Base-by-base conservation (phyloP, 2,888 invertebrate species). In the Julus scandinavius region DNA sequence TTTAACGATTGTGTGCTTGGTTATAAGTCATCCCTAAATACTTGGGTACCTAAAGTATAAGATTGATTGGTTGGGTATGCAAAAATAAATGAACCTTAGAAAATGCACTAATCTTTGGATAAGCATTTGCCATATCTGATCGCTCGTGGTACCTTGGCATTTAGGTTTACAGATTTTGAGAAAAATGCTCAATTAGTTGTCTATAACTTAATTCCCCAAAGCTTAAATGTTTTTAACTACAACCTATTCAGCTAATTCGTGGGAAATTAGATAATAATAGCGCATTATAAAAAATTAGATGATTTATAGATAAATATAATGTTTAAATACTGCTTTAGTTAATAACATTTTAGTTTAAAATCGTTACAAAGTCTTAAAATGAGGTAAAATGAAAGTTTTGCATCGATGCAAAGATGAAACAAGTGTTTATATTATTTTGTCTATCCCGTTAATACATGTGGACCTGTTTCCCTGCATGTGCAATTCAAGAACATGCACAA, bases 11-110 rank as follows among this genome's bases (percentile, higher is more conserved):
- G 72, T 72, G 72, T 13, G 9, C 29, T 72, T 72, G 72, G 72
- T 72, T 29, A 72, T 72, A 72, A 72, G 72, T 72, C 72, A 72
- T 72, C 29, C 72, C 72, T 72, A 29, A 72, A 72, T 72, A 72
- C 11, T 29, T 29, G 9, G 29, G 72, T 29, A 72, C 72, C 29
- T 72, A 72, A 29, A 29, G 72, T 11, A 29, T 29, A 72, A 29
- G 29, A 72, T 29, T 9, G 20, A 72, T n/a, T n/a, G n/a, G 29
- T 72, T 11, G 72, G 29, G 29, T 72, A 29, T 29, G 72, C n/a
- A 72, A 29, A 29, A n/a, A 63, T n/a, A 29, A 63, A 5, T 29
- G 29, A 2, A 72, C 9, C 29, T 72, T 11, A 63, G n/a, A 63
- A 63, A 63, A 63, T 63, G 63, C n/a, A 4, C 17, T 63, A 63